These are phyloP conservation scores for Acanthis flammea DNA, from an alignment of 2,797 vertebrate species.

Conservation along the genomic window DNA sequence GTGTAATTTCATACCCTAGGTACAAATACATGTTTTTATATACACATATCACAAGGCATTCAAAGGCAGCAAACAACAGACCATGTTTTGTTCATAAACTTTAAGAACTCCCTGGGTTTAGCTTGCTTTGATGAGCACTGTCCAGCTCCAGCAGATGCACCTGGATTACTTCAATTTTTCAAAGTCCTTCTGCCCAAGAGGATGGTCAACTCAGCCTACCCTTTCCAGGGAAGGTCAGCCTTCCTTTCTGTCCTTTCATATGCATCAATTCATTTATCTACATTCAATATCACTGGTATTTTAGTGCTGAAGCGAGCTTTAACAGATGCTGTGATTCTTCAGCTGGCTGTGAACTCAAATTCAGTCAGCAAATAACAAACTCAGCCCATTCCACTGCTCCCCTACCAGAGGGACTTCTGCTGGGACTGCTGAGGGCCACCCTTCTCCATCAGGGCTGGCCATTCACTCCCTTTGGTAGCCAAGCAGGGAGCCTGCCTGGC, in stretches of 20 bases:
- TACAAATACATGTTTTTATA: not conserved
- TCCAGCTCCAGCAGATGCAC: not conserved
- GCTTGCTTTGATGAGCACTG: not conserved
- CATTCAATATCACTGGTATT: not conserved
- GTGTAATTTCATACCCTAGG: not conserved
- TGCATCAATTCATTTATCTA: not conserved
- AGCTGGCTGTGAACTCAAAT: not conserved
- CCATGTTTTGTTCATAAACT: not conserved
- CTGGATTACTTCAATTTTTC: not conserved
- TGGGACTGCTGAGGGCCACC: not conserved
- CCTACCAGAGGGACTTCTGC: accelerated
- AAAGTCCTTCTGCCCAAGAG: not conserved
- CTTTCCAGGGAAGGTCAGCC: not conserved
- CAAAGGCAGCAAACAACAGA: not conserved
- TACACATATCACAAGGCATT: not conserved
- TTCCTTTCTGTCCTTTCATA: not conserved
- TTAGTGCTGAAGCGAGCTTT: not conserved
- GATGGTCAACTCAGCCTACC: not conserved
- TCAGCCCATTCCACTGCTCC: not conserved
- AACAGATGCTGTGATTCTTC: not conserved
- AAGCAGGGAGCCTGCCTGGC: not conserved
- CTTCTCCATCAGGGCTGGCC: not conserved
- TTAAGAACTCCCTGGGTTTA: not conserved
- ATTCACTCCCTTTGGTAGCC: not conserved
- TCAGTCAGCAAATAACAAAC: not conserved